A percentile compares a stretch with the other conserved stretches of the same genome.
These are phyloP conservation scores for Hestina assimilis DNA, from an alignment of 1,140 invertebrate genomes.

Conservation along the genomic window DNA sequence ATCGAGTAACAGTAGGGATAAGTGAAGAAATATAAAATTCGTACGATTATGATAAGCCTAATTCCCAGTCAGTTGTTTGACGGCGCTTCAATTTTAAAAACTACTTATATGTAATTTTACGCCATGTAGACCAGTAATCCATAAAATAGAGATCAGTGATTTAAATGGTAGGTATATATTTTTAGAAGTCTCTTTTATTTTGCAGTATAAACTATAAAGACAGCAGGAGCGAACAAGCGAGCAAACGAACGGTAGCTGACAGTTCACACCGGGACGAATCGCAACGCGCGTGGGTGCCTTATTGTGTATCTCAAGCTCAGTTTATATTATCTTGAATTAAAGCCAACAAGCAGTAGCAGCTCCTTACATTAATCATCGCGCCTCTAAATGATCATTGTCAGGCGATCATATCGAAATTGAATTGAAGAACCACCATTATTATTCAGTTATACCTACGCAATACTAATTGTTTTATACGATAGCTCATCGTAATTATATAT, in stretches of 20 bases:
- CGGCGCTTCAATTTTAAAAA: too few species aligned
- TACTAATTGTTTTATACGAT: conserved; percentile 1
- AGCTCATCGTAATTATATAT: background rate
- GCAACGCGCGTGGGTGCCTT: conserved; percentile 48
- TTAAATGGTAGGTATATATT: too few species aligned
- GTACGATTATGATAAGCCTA: too few species aligned
- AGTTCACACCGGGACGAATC: conserved; percentile 49
- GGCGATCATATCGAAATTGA: conserved; percentile 32
- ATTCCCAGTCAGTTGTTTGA: too few species aligned
- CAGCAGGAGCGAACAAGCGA: conserved; percentile 15
- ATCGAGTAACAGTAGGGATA: too few species aligned
- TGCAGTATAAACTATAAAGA: background rate
- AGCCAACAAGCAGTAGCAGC: conserved; percentile 53
- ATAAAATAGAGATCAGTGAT: too few species aligned
- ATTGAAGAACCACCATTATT: conserved; percentile 34
- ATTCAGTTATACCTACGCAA: conserved; percentile 34
- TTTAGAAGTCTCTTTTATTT: too few species aligned
- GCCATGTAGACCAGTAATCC: too few species aligned
- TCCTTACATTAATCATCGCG: conserved; percentile 57
- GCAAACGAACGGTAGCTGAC: conserved; percentile 59
- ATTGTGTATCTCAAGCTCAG: conserved; percentile 51
- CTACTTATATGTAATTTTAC: too few species aligned
- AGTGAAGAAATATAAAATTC: too few species aligned
- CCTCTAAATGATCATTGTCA: conserved; percentile 38
- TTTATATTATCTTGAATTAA: conserved; percentile 61